These are phyloP conservation scores for Bombus picipes DNA, from an alignment of 1,140 invertebrate species.

Conservation along the genomic window DNA sequence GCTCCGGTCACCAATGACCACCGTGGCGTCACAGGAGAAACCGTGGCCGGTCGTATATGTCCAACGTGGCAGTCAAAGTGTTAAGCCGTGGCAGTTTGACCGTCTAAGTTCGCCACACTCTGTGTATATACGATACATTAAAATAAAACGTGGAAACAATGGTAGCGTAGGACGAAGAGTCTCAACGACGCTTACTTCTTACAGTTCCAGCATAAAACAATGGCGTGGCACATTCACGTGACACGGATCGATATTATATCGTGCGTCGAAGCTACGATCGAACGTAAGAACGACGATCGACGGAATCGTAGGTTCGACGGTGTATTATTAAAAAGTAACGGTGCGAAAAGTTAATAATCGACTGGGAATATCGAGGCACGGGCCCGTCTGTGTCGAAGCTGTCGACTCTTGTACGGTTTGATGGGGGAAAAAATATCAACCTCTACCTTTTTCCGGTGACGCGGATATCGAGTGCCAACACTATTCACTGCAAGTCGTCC, in stretches of 20 bases:
- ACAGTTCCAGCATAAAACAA: not conserved
- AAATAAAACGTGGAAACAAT: not conserved
- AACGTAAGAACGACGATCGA: not conserved
- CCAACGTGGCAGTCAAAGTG: too few species aligned
- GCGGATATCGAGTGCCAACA: conserved; percentile 16
- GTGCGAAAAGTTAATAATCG: conserved; percentile 60
- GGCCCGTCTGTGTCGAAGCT: conserved; percentile 2
- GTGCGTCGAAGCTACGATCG: too few species aligned
- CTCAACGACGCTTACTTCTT: not conserved
- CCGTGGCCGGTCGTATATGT: too few species aligned
- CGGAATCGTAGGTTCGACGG: not conserved
- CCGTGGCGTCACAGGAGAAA: too few species aligned
- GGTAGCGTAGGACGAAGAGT: not conserved
- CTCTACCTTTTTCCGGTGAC: not conserved
- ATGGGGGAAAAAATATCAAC: not conserved
- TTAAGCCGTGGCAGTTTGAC: accelerated
- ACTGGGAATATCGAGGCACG: not conserved
- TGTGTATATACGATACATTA: too few species aligned
- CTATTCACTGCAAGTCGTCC: not conserved
- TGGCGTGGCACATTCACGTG: not conserved
- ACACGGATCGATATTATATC: conserved; percentile 13
- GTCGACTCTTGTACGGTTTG: conserved; percentile 37
- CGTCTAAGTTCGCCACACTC: too few species aligned
- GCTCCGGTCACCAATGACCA: too few species aligned
- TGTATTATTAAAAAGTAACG: conserved; percentile 65